A percentile compares a stretch with the other conserved stretches of the same genome.
Conservation (phyloP, 2,888 invertebrate genomes). For the Drosophila neutralis region DNA sequence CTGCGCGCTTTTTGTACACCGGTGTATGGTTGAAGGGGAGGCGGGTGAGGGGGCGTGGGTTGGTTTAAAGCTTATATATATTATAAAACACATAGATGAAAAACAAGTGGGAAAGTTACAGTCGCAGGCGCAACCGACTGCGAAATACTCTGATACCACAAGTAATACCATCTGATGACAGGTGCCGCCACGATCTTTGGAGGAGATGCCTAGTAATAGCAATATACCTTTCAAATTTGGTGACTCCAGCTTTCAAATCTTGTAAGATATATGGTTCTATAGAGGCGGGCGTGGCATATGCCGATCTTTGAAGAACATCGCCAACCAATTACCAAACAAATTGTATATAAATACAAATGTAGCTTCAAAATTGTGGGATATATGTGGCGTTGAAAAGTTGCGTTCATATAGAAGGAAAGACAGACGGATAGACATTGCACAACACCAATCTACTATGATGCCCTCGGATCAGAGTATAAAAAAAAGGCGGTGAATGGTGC, state of each 20-base stretch:
- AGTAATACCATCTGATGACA: not conserved
- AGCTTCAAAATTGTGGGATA: not conserved
- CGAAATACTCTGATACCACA: not conserved
- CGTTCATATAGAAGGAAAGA: not conserved
- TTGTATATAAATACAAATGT: not conserved
- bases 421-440: not conserved
- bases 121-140: not conserved
- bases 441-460: not conserved
- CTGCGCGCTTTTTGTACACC: constrained; percentile 44
- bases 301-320: not conserved
- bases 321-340: not conserved
- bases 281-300: not conserved
- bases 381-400: not conserved
- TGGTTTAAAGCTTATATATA: constrained; percentile 19
- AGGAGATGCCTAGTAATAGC: not conserved
- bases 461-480: not conserved
- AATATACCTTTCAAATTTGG: not conserved
- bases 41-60: not conserved
- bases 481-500: constrained; percentile 16
- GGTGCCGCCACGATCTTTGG: not conserved
- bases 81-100: constrained; percentile 1
- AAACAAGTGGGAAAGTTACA: not conserved
- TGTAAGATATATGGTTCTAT: not conserved
- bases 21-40: not conserved
- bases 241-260: not conserved